Evolutionary conservation across 2,113 vertebrate genomes (phyloP).

Genomic region (Tiliqua scincoides): DNA sequence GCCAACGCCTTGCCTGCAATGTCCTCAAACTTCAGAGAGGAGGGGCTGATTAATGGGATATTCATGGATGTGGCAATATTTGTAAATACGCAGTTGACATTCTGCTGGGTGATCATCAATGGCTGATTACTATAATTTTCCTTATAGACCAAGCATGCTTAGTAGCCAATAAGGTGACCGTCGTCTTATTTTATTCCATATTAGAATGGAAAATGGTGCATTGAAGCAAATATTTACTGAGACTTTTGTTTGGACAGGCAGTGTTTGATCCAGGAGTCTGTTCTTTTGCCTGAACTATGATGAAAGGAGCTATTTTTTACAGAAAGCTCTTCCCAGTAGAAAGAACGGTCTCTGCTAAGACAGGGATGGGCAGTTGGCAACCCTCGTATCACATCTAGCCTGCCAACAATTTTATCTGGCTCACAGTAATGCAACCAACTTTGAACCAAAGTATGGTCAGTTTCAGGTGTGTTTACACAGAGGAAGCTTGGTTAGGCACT

Average conservation of each 20-base stretch:
- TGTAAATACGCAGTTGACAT: neutral
- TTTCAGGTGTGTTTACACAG: no score
- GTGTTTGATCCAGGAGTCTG: conserved; percentile 39
- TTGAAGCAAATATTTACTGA: conserved; percentile 38
- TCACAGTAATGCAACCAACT: neutral
- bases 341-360: neutral
- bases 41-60: conserved; percentile 43
- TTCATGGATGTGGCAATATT: conserved; percentile 19
- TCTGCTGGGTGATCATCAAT: neutral
- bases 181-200: neutral
- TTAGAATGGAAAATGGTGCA: conserved; percentile 19
- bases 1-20: conserved; percentile 22
- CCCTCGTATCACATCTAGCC: neutral
- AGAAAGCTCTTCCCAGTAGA: conserved; percentile 40
- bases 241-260: conserved; percentile 43
- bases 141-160: neutral
- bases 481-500: no score
- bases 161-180: neutral
- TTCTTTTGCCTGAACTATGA: conserved; percentile 59
- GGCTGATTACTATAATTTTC: conserved; percentile 2
- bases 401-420: neutral
- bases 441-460: neutral
- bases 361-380: neutral
- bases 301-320: conserved; percentile 32
- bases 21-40: conserved; percentile 32